Conservation (phyloP, 2,888 invertebrate species). For the Helleia helle region DNA sequence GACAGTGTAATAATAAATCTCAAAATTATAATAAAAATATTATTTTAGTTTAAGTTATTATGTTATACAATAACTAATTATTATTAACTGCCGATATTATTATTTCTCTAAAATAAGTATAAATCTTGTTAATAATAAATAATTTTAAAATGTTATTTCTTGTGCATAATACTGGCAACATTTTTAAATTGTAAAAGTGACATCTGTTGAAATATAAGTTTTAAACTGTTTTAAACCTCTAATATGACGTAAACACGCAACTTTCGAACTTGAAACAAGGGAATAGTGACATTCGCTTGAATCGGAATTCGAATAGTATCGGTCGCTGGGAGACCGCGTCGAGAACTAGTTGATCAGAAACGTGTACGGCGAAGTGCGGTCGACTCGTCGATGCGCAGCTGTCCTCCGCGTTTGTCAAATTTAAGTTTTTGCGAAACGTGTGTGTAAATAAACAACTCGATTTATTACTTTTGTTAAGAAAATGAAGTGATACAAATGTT, state of each 20-base stretch:
- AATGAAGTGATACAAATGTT: constrained; percentile 67
- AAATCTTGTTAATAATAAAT: neutral
- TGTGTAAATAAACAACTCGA: constrained; percentile 66
- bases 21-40: too few species aligned
- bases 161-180: constrained; percentile 12
- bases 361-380: constrained; percentile 73
- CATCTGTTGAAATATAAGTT: constrained; percentile 32
- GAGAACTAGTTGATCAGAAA: constrained; percentile 46
- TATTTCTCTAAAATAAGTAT: neutral
- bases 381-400: constrained; percentile 72
- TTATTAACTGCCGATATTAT: too few species aligned
- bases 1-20: too few species aligned
- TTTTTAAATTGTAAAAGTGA: constrained; percentile 21
- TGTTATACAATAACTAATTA: too few species aligned
- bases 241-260: constrained; percentile 42
- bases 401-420: constrained; percentile 64
- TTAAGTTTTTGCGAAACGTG: constrained; percentile 66
- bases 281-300: constrained; percentile 50
- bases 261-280: constrained; percentile 59
- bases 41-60: too few species aligned
- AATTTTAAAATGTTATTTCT: neutral
- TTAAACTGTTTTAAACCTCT: constrained; percentile 9
- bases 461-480: constrained; percentile 56
- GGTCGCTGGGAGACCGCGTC: constrained; percentile 32
- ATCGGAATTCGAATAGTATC: constrained; percentile 57